Base-by-base conservation (phyloP, 2,888 invertebrate genomes). In the Ochlodes sylvanus region DNA sequence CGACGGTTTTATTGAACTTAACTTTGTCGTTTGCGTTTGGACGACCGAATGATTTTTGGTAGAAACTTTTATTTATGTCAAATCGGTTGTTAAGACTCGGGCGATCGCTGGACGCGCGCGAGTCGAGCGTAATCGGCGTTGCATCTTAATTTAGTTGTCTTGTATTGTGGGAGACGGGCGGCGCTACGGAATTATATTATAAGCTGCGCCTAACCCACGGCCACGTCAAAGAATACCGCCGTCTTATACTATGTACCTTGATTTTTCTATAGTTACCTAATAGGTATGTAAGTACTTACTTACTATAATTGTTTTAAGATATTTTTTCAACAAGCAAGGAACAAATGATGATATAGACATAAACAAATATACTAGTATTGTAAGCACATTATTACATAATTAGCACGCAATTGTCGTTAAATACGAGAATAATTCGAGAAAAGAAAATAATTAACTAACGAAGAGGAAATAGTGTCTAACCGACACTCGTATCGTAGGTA, bases 61-160 rank as follows among this genome's bases (percentile, higher is more conserved):
- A 32, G 70, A 60, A 62, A 69, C 69, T 70, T 61, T 72, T 70
- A 69, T 71, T 71, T 71, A 72, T 70, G 68, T 72, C 56, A 65
- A 71, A 71, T 70, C 67, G 72, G 60, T 67, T 71, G 72, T 73
- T 79, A 77, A 71, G 87, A 85, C 84, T 88, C 69, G 76, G 68
- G 75, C 69, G 71, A 76, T 70, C 77, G 77, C 68, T 70, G 76
- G 75, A 76, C 79, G 80, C 81, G 85, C 84, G 82, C 79, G 83
- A 80, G 78, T 72, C 74, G 79, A 77, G 78, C 80, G 84, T 89
- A 91, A 92, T 92, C 92, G 88, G 89, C 78, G 90, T 88, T 83
- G 91, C 87, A 92, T 92, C 92, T 92, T 92, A 92, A 92, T 92
- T 92, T 91, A 92, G 91, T 90, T 92, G 89, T 92, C 91, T 89